These are phyloP conservation scores for Rhinolophus ferrumequinum DNA, from an alignment of 2,113 vertebrate species.

Conservation along the genomic window DNA sequence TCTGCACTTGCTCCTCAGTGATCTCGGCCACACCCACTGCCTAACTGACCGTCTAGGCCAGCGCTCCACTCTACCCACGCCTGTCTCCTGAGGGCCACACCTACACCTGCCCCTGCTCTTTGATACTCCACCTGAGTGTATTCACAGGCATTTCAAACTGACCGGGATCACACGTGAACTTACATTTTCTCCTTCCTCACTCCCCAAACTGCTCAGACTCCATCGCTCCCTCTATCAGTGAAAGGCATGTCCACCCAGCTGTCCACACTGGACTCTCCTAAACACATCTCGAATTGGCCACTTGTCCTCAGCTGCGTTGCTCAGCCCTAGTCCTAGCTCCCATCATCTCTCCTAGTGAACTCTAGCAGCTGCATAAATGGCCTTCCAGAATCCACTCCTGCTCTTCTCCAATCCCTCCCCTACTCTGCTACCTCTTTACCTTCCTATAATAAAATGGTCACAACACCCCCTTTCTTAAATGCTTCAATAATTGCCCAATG, in stretches of 20 bases:
- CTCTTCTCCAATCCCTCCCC: neutral
- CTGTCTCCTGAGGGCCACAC: neutral
- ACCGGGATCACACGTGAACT: neutral
- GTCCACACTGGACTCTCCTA: neutral
- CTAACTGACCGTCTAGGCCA: neutral
- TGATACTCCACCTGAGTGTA: too few relatives aligned
- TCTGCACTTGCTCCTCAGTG: too few relatives aligned
- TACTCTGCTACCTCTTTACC: neutral
- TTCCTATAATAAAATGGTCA: neutral
- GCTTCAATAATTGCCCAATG: neutral
- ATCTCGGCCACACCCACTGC: fast-evolving
- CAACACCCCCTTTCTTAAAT: neutral
- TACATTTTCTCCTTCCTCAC: neutral
- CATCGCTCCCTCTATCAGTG: too few relatives aligned
- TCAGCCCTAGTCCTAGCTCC: neutral
- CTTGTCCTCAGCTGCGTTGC: neutral
- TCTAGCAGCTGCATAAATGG: neutral
- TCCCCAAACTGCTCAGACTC: neutral
- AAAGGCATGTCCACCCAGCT: neutral
- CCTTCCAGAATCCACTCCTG: neutral
- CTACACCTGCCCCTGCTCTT: fast-evolving
- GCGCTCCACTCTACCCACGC: fast-evolving
- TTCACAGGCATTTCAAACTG: neutral
- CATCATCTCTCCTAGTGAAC: neutral
- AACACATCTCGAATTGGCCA: fast-evolving